Conservation (phyloP, 2,113 vertebrate species). For the Cygnus buccinator region DNA sequence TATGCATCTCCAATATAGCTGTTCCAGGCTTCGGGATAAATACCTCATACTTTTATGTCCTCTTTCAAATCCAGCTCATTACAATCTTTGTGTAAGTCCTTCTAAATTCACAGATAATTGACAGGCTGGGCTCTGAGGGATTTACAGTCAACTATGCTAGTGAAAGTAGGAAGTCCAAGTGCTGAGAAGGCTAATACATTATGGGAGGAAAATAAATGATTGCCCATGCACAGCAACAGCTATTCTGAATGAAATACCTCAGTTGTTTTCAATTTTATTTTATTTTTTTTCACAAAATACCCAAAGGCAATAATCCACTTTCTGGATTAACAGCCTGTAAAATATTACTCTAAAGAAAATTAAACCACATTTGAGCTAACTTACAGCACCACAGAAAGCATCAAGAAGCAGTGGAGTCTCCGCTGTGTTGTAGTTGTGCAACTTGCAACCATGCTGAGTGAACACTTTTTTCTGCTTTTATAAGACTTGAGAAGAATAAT, state of each 20-base stretch:
- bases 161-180: slow-evolving; percentile 11
- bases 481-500: background rate
- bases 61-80: slow-evolving; percentile 29
- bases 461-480: background rate
- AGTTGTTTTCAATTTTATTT: slow-evolving; percentile 30
- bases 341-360: slow-evolving; percentile 19
- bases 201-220: slow-evolving; percentile 3
- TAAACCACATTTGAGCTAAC: slow-evolving; percentile 36
- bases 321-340: slow-evolving; percentile 57
- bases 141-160: background rate
- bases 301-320: slow-evolving; percentile 44
- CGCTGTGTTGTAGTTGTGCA: background rate
- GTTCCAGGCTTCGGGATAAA: background rate
- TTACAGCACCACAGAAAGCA: slow-evolving; percentile 6
- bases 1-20: background rate
- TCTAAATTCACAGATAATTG: slow-evolving; percentile 43
- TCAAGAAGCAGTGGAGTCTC: background rate
- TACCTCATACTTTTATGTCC: background rate
- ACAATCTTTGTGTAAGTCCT: slow-evolving; percentile 24
- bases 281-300: background rate
- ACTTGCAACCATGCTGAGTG: slow-evolving; percentile 22
- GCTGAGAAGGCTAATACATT: slow-evolving; percentile 5
- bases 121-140: background rate
- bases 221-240: background rate
- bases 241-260: slow-evolving; percentile 35